Percentiles rank a stretch among this genome's conserved stretches.
phyloP scores from a whole-genome alignment of 2,888 invertebrate genomes.

The Cataglyphis altisquamis region DNA sequence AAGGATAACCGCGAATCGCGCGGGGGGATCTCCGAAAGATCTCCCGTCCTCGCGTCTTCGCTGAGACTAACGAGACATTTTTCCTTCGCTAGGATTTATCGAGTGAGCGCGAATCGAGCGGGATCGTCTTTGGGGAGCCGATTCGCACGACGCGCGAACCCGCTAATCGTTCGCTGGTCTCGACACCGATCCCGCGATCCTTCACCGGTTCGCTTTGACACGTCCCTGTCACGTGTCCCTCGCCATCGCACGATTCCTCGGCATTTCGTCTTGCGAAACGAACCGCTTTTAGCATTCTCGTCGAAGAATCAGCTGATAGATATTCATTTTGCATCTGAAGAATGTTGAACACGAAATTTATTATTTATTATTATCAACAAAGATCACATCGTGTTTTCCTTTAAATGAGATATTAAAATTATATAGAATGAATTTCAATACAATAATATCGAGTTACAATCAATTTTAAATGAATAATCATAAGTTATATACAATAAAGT shows the following conservation, averaged over 20 bases:
- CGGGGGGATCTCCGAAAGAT: constrained; percentile 72
- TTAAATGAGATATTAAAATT: background rate
- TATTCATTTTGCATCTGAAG: background rate
- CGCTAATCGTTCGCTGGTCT: constrained; percentile 74
- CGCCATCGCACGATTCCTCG: constrained; percentile 30
- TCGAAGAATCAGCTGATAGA: constrained; percentile 6
- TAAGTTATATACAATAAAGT: background rate
- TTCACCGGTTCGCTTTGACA: constrained; percentile 64
- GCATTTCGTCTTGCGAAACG: constrained; percentile 57
- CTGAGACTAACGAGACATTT: constrained; percentile 76
- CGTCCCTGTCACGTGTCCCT: constrained; percentile 61
- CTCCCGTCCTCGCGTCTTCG: constrained; percentile 56
- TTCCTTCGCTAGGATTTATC: constrained; percentile 77
- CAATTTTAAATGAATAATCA: background rate
- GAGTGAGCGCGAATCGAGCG: constrained; percentile 37
- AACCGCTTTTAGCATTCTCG: background rate
- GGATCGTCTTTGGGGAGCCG: constrained; percentile 27
- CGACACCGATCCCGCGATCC: constrained; percentile 73
- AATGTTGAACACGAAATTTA: background rate
- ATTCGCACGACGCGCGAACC: constrained; percentile 69
- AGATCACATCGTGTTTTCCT: background rate
- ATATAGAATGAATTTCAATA: background rate
- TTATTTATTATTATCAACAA: background rate
- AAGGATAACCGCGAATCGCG: constrained; percentile 67
- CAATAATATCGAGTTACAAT: background rate